These are phyloP conservation scores for Oryzias sinensis DNA, from an alignment of 2,797 vertebrate genomes.

Conservation along the genomic window DNA sequence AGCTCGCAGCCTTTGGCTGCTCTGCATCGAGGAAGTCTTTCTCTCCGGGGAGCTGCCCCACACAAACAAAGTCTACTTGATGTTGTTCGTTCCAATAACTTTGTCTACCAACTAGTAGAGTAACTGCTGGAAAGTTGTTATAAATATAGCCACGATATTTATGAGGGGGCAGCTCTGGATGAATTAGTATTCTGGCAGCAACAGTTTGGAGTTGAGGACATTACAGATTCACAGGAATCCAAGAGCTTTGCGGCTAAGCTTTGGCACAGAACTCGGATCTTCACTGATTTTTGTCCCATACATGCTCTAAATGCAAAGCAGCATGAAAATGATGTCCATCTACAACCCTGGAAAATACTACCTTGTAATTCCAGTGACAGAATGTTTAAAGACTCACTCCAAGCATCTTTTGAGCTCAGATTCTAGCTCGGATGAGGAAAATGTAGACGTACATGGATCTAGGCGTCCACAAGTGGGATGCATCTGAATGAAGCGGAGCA, in stretches of 20 bases:
- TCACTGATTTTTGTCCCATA: conserved; percentile 1
- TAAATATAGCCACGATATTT: conserved; percentile 23
- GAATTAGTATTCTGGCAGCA: conserved; percentile 28
- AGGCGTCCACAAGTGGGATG: too few relatives aligned
- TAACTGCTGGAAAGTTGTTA: conserved; percentile 22
- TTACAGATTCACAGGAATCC: conserved; percentile 25
- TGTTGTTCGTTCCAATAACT: conserved; percentile 8
- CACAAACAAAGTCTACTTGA: conserved; percentile 19
- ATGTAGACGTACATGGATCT: too few relatives aligned
- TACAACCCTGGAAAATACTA: neutral
- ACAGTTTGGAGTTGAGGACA: conserved; percentile 28
- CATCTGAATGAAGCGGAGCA: too few relatives aligned
- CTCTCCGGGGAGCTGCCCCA: conserved; percentile 15
- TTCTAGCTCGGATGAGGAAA: too few relatives aligned
- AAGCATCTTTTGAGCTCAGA: too few relatives aligned
- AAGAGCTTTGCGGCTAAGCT: conserved; percentile 24
- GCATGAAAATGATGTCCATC: neutral
- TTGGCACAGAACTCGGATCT: conserved; percentile 13
- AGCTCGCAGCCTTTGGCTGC: conserved; percentile 8
- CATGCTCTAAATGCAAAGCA: conserved; percentile 1
- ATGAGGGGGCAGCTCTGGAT: neutral
- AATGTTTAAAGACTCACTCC: too few relatives aligned
- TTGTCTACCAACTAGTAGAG: conserved; percentile 19
- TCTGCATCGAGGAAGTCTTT: conserved; percentile 6
- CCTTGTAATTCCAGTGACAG: neutral